Evolutionary conservation across 1,140 invertebrate genomes (phyloP).

Genomic region (Fopius arisanus): DNA sequence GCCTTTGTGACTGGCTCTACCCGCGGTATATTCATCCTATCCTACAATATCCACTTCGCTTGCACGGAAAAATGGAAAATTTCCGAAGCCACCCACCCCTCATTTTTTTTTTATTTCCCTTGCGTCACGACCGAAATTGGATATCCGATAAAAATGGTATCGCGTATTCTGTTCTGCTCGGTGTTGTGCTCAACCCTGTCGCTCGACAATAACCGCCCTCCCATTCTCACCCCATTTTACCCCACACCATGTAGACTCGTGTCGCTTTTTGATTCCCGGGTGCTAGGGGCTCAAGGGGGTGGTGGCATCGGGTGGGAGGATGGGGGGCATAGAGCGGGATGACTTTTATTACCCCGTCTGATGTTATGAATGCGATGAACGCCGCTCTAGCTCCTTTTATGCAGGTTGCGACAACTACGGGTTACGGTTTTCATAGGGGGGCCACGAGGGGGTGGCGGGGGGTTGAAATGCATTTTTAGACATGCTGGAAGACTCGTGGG

Average conservation of each 20-base stretch:
- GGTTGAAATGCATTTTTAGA: not conserved
- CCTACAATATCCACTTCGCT: not conserved
- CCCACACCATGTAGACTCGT: conserved; percentile 14
- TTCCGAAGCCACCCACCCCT: not conserved
- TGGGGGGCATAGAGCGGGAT: conserved; percentile 25
- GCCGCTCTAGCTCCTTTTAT: conserved; percentile 24
- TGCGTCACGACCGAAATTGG: conserved; percentile 29
- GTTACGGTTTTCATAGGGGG: conserved; percentile 37
- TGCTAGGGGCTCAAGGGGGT: conserved; percentile 35
- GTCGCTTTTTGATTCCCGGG: conserved; percentile 46
- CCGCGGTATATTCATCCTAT: not conserved
- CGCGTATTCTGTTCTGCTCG: not conserved
- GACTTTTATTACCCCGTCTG: conserved; percentile 46
- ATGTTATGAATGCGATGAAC: conserved; percentile 45
- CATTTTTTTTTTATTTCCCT: conserved; percentile 5
- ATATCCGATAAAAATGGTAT: conserved; percentile 36
- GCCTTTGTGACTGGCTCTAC: not conserved
- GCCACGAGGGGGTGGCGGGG: not conserved
- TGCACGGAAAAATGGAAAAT: conserved; percentile 12
- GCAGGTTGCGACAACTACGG: conserved; percentile 15
- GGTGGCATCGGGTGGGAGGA: not conserved
- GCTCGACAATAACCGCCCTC: conserved; percentile 30
- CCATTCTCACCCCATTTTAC: not conserved
- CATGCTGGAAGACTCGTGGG: conserved; percentile 4
- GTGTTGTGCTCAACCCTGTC: conserved; percentile 11